A percentile compares a stretch with the other conserved stretches of the same genome.
Evolutionary conservation across 2,888 invertebrate genomes (phyloP).

Genomic region (Dynastes grantii): DNA sequence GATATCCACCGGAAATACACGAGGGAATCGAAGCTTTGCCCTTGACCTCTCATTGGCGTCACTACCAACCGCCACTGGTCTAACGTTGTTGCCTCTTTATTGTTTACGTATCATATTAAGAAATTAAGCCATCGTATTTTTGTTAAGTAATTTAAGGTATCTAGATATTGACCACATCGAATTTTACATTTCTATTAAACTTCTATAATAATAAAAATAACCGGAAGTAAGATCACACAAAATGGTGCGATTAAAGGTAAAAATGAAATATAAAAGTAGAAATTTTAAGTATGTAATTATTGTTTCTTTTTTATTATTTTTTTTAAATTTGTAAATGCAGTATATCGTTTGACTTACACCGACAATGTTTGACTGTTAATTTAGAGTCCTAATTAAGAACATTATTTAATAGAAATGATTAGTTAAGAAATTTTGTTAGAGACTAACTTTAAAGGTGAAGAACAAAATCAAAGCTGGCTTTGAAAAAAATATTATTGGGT

Average conservation of each 20-base stretch:
- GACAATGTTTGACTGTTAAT: too few relatives aligned
- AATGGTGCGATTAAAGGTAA: not conserved
- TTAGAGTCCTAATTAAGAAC: too few relatives aligned
- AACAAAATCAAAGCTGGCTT: too few relatives aligned
- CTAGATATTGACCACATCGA: slow-evolving; percentile 42
- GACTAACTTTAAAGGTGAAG: too few relatives aligned
- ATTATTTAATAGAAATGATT: too few relatives aligned
- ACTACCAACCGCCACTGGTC: too few relatives aligned
- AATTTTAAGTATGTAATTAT: not conserved
- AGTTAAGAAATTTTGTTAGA: not conserved
- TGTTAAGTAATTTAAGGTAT: not conserved
- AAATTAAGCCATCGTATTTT: not conserved
- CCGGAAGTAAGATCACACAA: slow-evolving; percentile 7
- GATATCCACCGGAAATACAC: too few relatives aligned
- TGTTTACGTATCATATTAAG: too few relatives aligned
- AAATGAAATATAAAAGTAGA: slow-evolving; percentile 1
- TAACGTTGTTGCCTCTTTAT: not conserved
- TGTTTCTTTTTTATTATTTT: not conserved
- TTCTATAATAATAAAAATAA: slow-evolving; percentile 16
- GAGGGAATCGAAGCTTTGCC: too few relatives aligned
- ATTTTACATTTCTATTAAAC: slow-evolving; percentile 19
- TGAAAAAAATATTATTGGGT: too few relatives aligned
- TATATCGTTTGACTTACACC: too few relatives aligned
- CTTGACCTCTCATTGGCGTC: too few relatives aligned
- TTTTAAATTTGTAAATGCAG: not conserved